These are phyloP conservation scores for Chaunax sp. DNA, from an alignment of 2,797 vertebrate species.

Conservation along the genomic window DNA sequence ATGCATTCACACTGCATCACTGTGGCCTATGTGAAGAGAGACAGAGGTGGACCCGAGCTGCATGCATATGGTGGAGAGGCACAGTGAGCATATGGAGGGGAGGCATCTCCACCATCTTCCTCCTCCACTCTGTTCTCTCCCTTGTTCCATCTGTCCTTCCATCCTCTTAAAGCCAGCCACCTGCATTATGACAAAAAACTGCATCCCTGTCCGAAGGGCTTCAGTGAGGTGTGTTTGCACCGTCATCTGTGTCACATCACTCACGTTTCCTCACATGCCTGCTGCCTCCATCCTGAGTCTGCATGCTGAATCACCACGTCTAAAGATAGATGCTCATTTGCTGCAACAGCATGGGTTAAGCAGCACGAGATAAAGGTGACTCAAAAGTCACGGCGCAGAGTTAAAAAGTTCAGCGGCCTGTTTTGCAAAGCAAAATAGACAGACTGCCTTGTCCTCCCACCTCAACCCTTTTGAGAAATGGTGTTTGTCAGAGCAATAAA, in stretches of 20 bases:
- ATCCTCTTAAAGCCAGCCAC: constrained; percentile 26
- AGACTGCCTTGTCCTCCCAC: constrained; percentile 53
- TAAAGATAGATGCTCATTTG: constrained; percentile 68
- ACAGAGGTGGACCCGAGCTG: constrained; percentile 23
- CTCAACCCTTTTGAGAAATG: constrained; percentile 59
- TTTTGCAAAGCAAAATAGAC: constrained; percentile 54
- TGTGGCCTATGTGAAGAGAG: constrained; percentile 32
- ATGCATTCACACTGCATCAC: constrained; percentile 41
- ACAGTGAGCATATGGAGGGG: constrained; percentile 36
- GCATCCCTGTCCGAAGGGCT: constrained; percentile 32
- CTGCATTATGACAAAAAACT: constrained; percentile 55
- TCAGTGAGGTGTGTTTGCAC: too few species aligned
- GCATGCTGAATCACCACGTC: constrained; percentile 57
- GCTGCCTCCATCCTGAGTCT: constrained; percentile 24
- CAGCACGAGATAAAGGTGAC: constrained; percentile 57
- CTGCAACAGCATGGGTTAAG: constrained; percentile 53
- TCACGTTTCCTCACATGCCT: constrained; percentile 43
- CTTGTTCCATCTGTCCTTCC: constrained; percentile 19
- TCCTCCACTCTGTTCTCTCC: constrained; percentile 12
- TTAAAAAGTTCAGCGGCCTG: constrained; percentile 62
- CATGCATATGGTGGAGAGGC: constrained; percentile 47
- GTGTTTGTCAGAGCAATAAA: constrained; percentile 79
- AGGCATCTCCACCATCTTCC: constrained; percentile 15
- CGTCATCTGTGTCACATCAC: not conserved
- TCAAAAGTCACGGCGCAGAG: constrained; percentile 58